These are phyloP conservation scores for Campylorhamphus procurvoides DNA, from an alignment of 2,113 vertebrate species.

Conservation along the genomic window DNA sequence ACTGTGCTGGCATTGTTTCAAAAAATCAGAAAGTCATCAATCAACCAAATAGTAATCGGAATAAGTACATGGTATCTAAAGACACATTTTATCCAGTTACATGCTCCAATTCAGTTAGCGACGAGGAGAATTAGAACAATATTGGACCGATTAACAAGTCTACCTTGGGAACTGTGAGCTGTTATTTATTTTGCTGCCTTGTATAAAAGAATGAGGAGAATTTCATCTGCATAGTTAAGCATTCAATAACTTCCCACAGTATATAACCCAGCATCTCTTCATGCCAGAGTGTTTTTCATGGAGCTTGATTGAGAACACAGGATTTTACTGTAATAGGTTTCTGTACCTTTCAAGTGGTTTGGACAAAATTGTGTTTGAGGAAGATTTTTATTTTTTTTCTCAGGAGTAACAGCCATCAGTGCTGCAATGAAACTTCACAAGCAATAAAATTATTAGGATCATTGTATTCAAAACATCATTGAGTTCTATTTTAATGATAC, in stretches of 20 bases:
- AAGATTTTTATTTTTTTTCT: constrained; percentile 8
- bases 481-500: constrained; percentile 32
- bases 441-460: constrained; percentile 15
- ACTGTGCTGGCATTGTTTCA: constrained; percentile 78
- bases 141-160: constrained; percentile 74
- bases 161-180: constrained; percentile 67
- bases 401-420: neutral
- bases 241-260: constrained; percentile 34
- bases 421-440: neutral
- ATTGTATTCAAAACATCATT: neutral
- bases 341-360: constrained; percentile 15
- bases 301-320: constrained; percentile 8
- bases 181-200: constrained; percentile 74
- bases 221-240: constrained; percentile 73
- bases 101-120: constrained; percentile 71
- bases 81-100: constrained; percentile 73
- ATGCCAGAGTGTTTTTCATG: neutral
- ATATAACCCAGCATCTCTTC: neutral
- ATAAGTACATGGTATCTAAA: constrained; percentile 75
- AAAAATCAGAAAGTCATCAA: constrained; percentile 82
- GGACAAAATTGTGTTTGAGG: neutral
- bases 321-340: constrained; percentile 55
- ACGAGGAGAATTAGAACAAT: constrained; percentile 75
- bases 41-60: constrained; percentile 75
- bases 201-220: constrained; percentile 59